A percentile compares a stretch with the other conserved stretches of the same genome.
phyloP scores from a whole-genome alignment of 2,113 vertebrate species.

The Halichoeres trimaculatus region DNA sequence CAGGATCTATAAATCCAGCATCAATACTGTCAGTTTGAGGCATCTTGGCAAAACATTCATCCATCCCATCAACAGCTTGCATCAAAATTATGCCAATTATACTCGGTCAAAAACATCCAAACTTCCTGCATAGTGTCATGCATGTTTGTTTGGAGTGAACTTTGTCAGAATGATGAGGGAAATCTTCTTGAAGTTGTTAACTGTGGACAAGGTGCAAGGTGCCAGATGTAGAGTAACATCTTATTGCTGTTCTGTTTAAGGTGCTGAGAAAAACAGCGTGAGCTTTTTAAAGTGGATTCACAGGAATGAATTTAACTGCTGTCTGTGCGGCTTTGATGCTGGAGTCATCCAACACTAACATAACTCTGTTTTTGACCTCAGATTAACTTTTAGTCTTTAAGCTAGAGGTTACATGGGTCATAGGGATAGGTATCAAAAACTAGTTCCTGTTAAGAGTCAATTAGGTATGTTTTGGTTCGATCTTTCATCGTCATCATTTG shows the following conservation, averaged over 20 bases:
- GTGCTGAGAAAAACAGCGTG: conserved; percentile 26
- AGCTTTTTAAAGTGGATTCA: conserved; percentile 49
- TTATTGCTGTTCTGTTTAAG: conserved; percentile 19
- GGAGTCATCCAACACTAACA: conserved; percentile 41
- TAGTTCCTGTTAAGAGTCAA: too few relatives aligned
- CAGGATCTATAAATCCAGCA: conserved; percentile 17
- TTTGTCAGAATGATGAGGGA: conserved; percentile 38
- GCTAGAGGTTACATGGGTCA: too few relatives aligned
- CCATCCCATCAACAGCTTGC: conserved; percentile 46
- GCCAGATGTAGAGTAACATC: conserved; percentile 23
- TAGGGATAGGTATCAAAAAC: too few relatives aligned
- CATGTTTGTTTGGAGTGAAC: conserved; percentile 7
- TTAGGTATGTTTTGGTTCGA: too few relatives aligned
- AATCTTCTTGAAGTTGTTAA: conserved; percentile 29
- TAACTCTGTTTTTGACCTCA: conserved; percentile 18
- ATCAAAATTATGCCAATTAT: conserved; percentile 27
- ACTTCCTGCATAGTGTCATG: conserved; percentile 15
- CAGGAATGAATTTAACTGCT: conserved; percentile 36
- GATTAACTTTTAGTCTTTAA: conserved; percentile 32
- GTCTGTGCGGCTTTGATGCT: conserved; percentile 46
- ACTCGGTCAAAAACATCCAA: conserved; percentile 21
- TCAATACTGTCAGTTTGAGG: conserved; percentile 31
- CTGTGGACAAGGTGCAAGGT: conserved; percentile 11
- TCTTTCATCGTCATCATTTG: too few relatives aligned
- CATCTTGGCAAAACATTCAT: conserved; percentile 65